Conservation (phyloP, 2,888 invertebrate genomes). For the Mythimna impura region DNA sequence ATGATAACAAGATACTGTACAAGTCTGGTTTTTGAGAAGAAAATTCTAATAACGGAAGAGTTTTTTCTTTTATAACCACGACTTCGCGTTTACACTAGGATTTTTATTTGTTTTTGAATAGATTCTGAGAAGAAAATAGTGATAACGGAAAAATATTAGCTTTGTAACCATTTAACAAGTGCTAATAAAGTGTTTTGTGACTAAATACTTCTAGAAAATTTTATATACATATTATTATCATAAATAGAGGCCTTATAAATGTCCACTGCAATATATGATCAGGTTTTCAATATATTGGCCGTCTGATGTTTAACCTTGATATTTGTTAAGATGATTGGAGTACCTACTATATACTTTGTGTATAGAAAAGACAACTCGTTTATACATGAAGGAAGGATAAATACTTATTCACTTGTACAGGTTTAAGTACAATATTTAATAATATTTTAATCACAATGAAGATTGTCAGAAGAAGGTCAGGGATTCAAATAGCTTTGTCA, state of each 20-base stretch:
- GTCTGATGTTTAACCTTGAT: slow-evolving; percentile 63
- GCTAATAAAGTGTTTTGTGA: slow-evolving; percentile 13
- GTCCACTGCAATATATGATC: slow-evolving; percentile 55
- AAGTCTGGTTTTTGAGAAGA: slow-evolving; percentile 9
- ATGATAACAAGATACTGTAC: slow-evolving; percentile 10
- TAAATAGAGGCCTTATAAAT: slow-evolving; percentile 57
- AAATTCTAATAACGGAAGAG: slow-evolving; percentile 18
- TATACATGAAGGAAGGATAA: slow-evolving; percentile 9
- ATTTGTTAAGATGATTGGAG: slow-evolving; percentile 53
- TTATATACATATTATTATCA: slow-evolving; percentile 44
- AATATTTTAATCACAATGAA: slow-evolving; percentile 7
- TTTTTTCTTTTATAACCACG: slow-evolving; percentile 7
- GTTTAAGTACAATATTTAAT: neutral
- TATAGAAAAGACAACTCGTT: slow-evolving; percentile 30
- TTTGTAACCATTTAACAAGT: slow-evolving; percentile 14
- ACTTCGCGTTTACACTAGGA: too few relatives aligned
- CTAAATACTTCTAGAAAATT: slow-evolving; percentile 44
- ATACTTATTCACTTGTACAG: neutral
- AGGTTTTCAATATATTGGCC: slow-evolving; percentile 58
- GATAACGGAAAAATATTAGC: slow-evolving; percentile 20
- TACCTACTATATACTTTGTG: slow-evolving; percentile 36
- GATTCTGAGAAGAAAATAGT: slow-evolving; percentile 7
- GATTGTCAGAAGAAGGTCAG: neutral
- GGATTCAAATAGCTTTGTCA: neutral
- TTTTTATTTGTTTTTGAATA: too few relatives aligned